phyloP scores from a whole-genome alignment of 2,888 invertebrate species.

The Melinopterus prodromus region DNA sequence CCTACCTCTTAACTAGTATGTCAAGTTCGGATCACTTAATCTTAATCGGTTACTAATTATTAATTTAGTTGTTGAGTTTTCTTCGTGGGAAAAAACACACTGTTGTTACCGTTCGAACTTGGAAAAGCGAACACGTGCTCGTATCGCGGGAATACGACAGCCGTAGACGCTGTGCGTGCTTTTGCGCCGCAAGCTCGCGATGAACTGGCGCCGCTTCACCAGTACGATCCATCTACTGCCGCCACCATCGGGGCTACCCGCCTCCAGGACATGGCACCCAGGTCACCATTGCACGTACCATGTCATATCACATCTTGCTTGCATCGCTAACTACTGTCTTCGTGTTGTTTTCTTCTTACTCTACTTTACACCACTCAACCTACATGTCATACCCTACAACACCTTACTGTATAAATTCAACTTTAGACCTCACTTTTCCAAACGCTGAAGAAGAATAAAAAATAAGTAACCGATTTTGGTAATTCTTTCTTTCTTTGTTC shows the following conservation, averaged over 20 bases:
- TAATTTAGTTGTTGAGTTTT: neutral
- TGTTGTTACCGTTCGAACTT: neutral
- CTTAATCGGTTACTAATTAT: neutral
- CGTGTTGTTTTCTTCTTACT: neutral
- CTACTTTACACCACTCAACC: neutral
- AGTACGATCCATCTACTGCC: slow-evolving; percentile 46
- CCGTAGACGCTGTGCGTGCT: slow-evolving; percentile 46
- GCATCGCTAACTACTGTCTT: neutral
- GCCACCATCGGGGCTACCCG: slow-evolving; percentile 50
- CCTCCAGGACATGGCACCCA: slow-evolving; percentile 51
- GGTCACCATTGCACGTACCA: slow-evolving; percentile 54
- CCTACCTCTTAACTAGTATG: neutral
- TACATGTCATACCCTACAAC: no score
- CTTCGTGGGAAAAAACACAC: neutral
- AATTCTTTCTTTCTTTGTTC: no score
- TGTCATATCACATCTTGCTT: slow-evolving; percentile 37
- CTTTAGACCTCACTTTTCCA: no score
- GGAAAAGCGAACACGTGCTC: slow-evolving; percentile 43
- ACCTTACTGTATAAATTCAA: no score
- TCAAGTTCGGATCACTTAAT: neutral
- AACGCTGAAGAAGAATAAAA: no score
- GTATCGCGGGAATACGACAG: slow-evolving; percentile 34
- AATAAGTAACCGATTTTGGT: no score
- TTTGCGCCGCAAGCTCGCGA: slow-evolving; percentile 53
- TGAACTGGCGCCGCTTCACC: slow-evolving; percentile 56